Percentiles rank a stretch among this genome's conserved stretches.
Evolutionary conservation across 2,888 invertebrate genomes (phyloP).

Genomic region (Hydroisotoma schaefferi): DNA sequence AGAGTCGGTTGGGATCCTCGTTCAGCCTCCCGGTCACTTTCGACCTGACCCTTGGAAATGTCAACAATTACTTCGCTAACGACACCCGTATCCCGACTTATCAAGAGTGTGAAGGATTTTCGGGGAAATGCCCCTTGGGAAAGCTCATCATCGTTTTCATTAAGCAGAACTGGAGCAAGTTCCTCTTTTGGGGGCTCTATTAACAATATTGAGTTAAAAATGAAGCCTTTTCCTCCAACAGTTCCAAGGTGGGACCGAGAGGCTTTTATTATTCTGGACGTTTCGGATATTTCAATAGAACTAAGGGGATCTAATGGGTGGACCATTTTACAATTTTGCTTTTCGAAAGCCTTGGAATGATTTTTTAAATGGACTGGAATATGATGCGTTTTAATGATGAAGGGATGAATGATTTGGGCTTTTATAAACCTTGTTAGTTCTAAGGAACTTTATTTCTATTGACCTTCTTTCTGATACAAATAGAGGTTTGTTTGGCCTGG

Average conservation of each 20-base stretch:
- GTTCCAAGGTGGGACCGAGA: constrained; percentile 15
- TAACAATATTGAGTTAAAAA: constrained; percentile 40
- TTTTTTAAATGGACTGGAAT: no score
- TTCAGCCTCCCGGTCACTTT: constrained; percentile 21
- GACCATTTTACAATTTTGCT: no score
- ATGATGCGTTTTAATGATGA: no score
- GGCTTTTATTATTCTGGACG: constrained; percentile 25
- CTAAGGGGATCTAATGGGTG: constrained; percentile 43
- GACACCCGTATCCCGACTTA: constrained; percentile 27
- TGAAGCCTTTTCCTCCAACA: constrained; percentile 23
- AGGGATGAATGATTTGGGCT: no score
- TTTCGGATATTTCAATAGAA: constrained; percentile 26
- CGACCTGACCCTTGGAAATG: constrained; percentile 24
- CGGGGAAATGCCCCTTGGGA: constrained; percentile 17
- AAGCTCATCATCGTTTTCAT: constrained; percentile 8
- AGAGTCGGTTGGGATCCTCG: constrained; percentile 36
- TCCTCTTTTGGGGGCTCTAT: constrained; percentile 34
- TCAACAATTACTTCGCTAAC: constrained; percentile 39
- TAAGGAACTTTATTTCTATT: no score
- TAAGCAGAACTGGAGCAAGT: constrained; percentile 22
- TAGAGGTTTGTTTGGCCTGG: no score
- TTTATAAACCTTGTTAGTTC: no score
- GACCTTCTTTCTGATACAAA: no score
- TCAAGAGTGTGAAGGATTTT: constrained; percentile 35
- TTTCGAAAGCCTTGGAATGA: no score